Base-by-base conservation (phyloP, 2,888 invertebrate genomes). In the Agrochola litura region DNA sequence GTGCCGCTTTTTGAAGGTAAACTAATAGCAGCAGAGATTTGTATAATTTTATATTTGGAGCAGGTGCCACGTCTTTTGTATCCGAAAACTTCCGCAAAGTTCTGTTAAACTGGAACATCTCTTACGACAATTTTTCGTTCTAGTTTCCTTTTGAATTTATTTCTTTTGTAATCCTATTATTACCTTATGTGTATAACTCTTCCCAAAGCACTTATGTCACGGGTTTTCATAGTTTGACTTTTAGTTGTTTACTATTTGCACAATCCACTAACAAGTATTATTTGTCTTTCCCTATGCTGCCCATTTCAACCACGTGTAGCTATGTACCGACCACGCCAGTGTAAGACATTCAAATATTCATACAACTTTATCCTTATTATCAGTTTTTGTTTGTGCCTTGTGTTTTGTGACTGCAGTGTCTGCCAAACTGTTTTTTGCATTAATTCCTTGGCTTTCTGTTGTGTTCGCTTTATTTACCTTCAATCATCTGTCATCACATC, bases 271-370 rank as follows among this genome's bases (percentile, higher is more conserved):
- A 94, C 91, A 89, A 84, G 87, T 86, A 90, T 89, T 92, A 92
- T 82, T 92, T 88, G 67, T 94, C 89, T 93, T 92, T 92, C 92
- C 94, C 92, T 95, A 97, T 96, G 97, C 97, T 97, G 96, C 97
- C 95, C 90, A 91, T 88, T 87, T 91, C 91, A 94, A 93, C 93
- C 94, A 94, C 95, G 90, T 95, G 89, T 95, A 97, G 97, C 93
- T 97, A 97, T 95, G 94, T 97, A 92, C 96, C 97, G 94, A 97
- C 97, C 94, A 97, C 97, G 92, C 97, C 97, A 97, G 97, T 97
- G 97, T 97, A 97, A 97, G 97, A 96, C 90, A 92, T 91, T 90
- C 86, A 85, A 88, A 86, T 86, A 90, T 87, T 88, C 87, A 88
- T 87, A 81, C 68, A 85, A 84, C 76, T 81, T 83, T 85, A 78